Evolutionary conservation across 2,888 invertebrate genomes (phyloP), one percentile per base, ranked within the genome.

Genomic region (Ochropleura plecta): DNA sequence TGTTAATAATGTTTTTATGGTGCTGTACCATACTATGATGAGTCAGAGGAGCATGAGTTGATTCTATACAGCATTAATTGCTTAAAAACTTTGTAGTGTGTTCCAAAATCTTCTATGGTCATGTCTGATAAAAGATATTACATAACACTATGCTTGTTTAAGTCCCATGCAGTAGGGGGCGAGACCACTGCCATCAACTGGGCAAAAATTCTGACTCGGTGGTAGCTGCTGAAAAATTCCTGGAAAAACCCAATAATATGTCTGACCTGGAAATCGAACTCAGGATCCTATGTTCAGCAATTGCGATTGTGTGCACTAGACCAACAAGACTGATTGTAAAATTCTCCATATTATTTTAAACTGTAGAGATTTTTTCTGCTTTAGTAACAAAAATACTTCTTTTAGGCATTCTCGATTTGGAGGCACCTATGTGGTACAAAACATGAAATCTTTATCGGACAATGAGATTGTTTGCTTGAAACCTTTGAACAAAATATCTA

Each of bases 391-490:
- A 16, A 42, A 60, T 16, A 20, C 64, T 70, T 64, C 72, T 51
- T 90, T 78, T 91, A 98, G 99, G 88, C 99, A 99, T 95, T 99
- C 99, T 0, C 97, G 98, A 82, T 99, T 99, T 93, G 99, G 99
- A 51, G 99, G 99, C 69, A 99, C 99, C 12, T 99, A 98, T 95
- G 98, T 98, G 0, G 97, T 99, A 30, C 97, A 98, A 92, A 99
- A 99, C 92, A 97, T 99, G 97, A 99, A 99, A 94, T 99, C 99
- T 42, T 98, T 99, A 90, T 98, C 98, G 85, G 98, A 99, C 83
- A 98, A 98, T 89, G 98, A 99, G 90, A 96, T 99, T 78, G 98
- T 99, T 88, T 98, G 98, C 91, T 98, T 99, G 92, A 99, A 98
- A 92, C 98, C 99, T 4, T 95, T 99, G 71, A 97, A 97, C 88